Evolutionary conservation across 2,113 vertebrate genomes (phyloP), one percentile per base, ranked within the genome.

Genomic region (Barbus barbus): DNA sequence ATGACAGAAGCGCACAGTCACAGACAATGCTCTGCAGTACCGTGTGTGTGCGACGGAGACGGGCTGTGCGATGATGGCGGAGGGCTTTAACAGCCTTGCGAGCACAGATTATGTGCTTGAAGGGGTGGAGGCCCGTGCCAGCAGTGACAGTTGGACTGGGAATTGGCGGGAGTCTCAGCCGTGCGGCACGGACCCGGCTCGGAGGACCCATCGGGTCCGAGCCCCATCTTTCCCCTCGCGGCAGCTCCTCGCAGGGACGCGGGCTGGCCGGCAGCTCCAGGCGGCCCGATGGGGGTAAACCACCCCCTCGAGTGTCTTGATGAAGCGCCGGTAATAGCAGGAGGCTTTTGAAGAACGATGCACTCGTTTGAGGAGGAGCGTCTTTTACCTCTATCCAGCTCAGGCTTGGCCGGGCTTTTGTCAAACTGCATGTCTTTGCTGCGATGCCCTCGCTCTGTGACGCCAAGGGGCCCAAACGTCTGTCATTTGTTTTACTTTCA

Each of bases 131-230:
- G 86, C 78, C 88, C 89, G 90, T 93, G 93, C 94, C 94, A 95
- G 92, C 90, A 93, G 87, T 93, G 94, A 94, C 94, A 95, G 94
- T 95, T 95, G 94, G 94, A 90, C 91, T 93, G 94, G 94, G 94
- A 94, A 91, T 95, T 94, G 93, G 81, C 90, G 88, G 87, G 85
- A 87, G 89, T 90, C 90, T 84, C 90, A 88, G 91, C 93, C 88
- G 88, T 86, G 88, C 84, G 87, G 87, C 88, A 90, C 67, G 33
- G 90, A 93, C 90, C 93, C 91, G 89, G 89, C 89, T 91, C 87
- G 86, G 93, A 93, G 92, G 91, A 92, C 93, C 92, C 92, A 92
- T 92, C 91, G 89, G 93, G 91, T 90, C 90, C 82, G n/a, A 89
- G 91, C 89, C 89, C 89, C 90, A 84, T 93, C 91, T 87, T 82